Conservation (phyloP, 1,140 invertebrate species). For the Pectinophora gossypiella region DNA sequence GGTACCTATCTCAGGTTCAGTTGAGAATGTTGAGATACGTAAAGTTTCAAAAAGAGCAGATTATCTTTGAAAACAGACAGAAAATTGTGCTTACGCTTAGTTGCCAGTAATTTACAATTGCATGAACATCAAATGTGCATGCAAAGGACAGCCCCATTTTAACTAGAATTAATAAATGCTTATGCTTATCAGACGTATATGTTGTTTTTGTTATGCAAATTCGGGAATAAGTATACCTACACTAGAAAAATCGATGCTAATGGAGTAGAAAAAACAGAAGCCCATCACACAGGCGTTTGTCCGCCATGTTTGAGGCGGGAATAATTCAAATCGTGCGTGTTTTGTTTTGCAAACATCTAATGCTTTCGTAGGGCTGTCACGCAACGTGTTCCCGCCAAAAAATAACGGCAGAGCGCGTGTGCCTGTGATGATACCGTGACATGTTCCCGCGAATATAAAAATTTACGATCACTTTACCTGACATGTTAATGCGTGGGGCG, state of each 20-base stretch:
- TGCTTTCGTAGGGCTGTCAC: slow-evolving; percentile 27
- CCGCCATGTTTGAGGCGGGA: slow-evolving; percentile 18
- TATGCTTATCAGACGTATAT: too few relatives aligned
- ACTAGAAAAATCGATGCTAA: neutral
- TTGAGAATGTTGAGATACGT: too few relatives aligned
- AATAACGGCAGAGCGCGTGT: slow-evolving; percentile 22
- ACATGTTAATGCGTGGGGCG: slow-evolving; percentile 33
- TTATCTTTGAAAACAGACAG: too few relatives aligned
- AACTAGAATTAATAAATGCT: too few relatives aligned
- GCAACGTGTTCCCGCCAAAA: slow-evolving; percentile 27
- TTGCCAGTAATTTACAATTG: too few relatives aligned
- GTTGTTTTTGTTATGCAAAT: too few relatives aligned
- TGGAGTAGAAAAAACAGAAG: neutral
- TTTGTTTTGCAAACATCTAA: slow-evolving; percentile 30
- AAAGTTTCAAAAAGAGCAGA: too few relatives aligned
- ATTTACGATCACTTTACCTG: slow-evolving; percentile 36
- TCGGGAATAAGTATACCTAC: too few relatives aligned
- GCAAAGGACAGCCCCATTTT: too few relatives aligned
- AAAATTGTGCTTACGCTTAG: too few relatives aligned
- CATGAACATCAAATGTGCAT: too few relatives aligned
- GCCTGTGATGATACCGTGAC: slow-evolving; percentile 20
- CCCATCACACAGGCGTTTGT: neutral
- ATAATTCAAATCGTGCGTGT: slow-evolving; percentile 46
- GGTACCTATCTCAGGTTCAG: too few relatives aligned
- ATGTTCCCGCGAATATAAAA: slow-evolving; percentile 37